Conservation (phyloP, 2,888 invertebrate genomes). For the Vanessa cardui region DNA sequence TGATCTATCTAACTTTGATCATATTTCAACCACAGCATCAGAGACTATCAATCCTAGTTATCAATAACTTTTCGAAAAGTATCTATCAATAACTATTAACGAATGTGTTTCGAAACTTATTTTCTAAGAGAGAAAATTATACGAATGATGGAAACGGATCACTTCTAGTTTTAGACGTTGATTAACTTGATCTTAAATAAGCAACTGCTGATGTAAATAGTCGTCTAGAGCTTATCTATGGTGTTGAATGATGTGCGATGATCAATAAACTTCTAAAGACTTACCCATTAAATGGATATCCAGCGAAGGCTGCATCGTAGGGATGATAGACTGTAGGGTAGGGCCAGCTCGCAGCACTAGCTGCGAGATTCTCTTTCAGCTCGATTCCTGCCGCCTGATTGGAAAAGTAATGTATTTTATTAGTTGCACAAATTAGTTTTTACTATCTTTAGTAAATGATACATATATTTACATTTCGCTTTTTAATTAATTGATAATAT, state of each 20-base stretch:
- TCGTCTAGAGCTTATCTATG: no score
- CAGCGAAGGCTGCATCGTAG: slow-evolving; percentile 95
- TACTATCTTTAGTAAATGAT: background rate
- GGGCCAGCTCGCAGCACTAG: slow-evolving; percentile 93
- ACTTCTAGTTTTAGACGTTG: no score
- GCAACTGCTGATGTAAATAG: no score
- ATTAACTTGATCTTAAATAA: no score
- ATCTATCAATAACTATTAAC: slow-evolving; percentile 4
- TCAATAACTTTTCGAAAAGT: background rate
- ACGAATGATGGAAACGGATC: no score
- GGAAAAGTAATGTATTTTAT: slow-evolving; percentile 13
- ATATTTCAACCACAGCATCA: background rate
- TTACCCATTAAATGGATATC: slow-evolving; percentile 98
- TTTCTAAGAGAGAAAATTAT: background rate
- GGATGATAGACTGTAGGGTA: slow-evolving; percentile 96
- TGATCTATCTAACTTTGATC: background rate
- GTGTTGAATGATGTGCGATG: no score
- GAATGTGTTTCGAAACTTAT: background rate
- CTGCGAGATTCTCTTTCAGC: slow-evolving; percentile 93
- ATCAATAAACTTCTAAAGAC: slow-evolving; percentile 53
- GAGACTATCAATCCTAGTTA: slow-evolving; percentile 8
- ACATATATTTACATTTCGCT: background rate
- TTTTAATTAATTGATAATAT: no score
- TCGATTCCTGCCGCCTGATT: slow-evolving; percentile 91
- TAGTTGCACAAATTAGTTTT: background rate